Evolutionary conservation across 2,113 vertebrate genomes (phyloP), one percentile per base, ranked within the genome.

Genomic region (Oryzias celebensis): DNA sequence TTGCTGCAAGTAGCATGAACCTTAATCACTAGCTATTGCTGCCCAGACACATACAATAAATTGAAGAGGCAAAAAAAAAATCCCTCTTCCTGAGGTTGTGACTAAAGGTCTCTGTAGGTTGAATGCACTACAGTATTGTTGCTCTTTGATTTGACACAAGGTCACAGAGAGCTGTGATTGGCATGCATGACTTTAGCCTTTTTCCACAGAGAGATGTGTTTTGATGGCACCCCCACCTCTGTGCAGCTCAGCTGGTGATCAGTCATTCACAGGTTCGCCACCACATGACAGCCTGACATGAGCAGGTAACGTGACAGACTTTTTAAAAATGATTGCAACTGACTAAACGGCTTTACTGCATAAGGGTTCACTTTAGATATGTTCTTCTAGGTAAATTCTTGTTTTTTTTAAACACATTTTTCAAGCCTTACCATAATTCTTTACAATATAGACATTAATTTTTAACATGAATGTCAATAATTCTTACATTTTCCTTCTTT

Each of bases 81-180:
- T 28, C 12, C 36, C 6, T 14, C 57, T 0, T 46, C 15, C 52
- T 53, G 10, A 42, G 22, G 0, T 4, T 46, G 54, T n/a, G 17
- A 48, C 36, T 1, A 58, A 58, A 49, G 42, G 60, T 15, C 24
- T 58, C 17, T 12, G 36, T 0, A 3, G 8, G 47, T 55, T 61
- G 54, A 60, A 60, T 51, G 53, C 44, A 43, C 66, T 68, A 36
- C 18, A 20, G 61, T 57, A n/a, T 48, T 47, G 28, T n/a, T 60
- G 58, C 57, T 20, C 44, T 78, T 68, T 71, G 72, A 72, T 67
- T 62, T 80, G 88, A 81, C 85, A 75, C 81, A 81, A 89, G 89
- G 88, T 89, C 83, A 78, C 5, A 3, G 28, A 4, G 58, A 69
- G 69, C 69, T 58, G 20, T 83, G 85, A 89, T 65, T 81, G 87